phyloP scores from a whole-genome alignment of 2,113 vertebrate genomes.

The Proteles cristata region DNA sequence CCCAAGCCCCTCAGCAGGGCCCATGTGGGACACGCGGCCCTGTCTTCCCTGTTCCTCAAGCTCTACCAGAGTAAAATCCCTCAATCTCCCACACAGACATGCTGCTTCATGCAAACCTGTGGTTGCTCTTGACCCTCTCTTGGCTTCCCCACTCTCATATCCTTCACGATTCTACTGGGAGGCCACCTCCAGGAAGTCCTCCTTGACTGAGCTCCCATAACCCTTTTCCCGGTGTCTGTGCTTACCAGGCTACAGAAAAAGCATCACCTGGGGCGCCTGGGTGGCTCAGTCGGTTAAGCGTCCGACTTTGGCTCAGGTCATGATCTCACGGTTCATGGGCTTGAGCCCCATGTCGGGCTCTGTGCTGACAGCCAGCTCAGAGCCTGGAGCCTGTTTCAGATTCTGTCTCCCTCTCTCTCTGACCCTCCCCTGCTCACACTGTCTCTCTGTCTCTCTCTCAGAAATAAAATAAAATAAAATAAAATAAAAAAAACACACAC shows the following conservation, averaged over 20 bases:
- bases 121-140: background rate
- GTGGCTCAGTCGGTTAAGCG: no score
- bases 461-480: no score
- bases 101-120: background rate
- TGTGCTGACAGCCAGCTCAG: no score
- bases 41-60: background rate
- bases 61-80: background rate
- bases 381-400: no score
- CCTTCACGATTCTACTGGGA: background rate
- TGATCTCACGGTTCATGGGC: no score
- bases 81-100: background rate
- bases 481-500: no score
- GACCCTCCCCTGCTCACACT: no score
- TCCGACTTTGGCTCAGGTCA: no score
- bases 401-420: no score
- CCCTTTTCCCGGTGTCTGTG: background rate
- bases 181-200: background rate
- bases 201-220: background rate
- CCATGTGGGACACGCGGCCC: fast-evolving
- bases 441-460: no score
- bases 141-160: background rate
- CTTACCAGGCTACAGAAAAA: background rate
- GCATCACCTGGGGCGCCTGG: background rate
- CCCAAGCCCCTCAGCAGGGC: background rate
- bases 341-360: no score